Percentiles rank a stretch among this genome's conserved stretches.
phyloP scores from a whole-genome alignment of 1,140 invertebrate genomes.

The Tetraneura akinire region DNA sequence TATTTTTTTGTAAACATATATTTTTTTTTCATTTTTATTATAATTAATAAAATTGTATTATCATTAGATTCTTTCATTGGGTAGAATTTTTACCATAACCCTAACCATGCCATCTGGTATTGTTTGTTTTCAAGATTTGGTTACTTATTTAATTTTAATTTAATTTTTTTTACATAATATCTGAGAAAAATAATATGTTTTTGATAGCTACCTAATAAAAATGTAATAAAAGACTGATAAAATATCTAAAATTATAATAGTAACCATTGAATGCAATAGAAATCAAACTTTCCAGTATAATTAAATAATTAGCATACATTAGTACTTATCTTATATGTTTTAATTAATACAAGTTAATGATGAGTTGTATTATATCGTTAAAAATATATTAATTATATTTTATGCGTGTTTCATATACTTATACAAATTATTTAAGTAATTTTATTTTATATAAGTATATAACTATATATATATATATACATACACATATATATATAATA shows the following conservation, averaged over 20 bases:
- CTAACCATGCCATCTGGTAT: neutral
- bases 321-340: neutral
- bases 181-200: neutral
- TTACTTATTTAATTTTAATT: neutral
- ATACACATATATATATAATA: no score
- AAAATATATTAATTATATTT: slow-evolving; percentile 22
- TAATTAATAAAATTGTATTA: neutral
- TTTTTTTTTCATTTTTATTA: neutral
- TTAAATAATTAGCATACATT: neutral
- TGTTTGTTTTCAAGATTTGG: neutral
- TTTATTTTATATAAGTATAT: no score
- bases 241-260: slow-evolving; percentile 6
- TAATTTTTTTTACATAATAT: neutral
- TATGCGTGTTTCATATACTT: slow-evolving; percentile 7
- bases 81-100: neutral
- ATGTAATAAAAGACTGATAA: slow-evolving; percentile 27
- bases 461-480: no score
- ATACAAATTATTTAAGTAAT: slow-evolving; percentile 29
- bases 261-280: slow-evolving; percentile 13
- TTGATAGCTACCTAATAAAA: no score
- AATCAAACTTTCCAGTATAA: slow-evolving; percentile 17
- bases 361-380: slow-evolving; percentile 11
- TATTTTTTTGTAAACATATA: neutral
- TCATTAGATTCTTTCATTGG: neutral
- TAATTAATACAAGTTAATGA: neutral